Evolutionary conservation across 2,113 vertebrate genomes (phyloP).

Genomic region (Sigmodon hispidus): DNA sequence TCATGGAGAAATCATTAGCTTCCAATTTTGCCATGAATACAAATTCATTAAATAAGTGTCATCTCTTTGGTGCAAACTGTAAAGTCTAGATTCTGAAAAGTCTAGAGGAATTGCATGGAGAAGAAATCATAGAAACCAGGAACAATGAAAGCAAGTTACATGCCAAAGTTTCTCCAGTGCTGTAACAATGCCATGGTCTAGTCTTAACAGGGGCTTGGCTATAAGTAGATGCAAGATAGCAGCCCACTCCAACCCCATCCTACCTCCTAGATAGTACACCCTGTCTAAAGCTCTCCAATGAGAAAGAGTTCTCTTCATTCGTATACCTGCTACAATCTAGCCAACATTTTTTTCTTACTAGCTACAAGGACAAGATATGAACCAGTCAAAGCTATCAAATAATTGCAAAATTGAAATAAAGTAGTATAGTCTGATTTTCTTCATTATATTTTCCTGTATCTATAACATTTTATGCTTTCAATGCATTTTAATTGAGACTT

Average conservation of each 20-base stretch:
- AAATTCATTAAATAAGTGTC: background rate
- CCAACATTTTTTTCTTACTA: background rate
- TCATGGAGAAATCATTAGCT: background rate
- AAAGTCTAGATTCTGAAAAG: slow-evolving; percentile 31
- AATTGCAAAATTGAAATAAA: background rate
- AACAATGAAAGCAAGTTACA: background rate
- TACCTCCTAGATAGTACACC: background rate
- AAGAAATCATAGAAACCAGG: slow-evolving; percentile 10
- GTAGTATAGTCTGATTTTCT: background rate
- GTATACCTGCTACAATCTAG: background rate
- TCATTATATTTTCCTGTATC: background rate
- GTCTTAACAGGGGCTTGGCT: background rate
- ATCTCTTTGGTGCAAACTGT: background rate
- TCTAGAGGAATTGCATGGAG: background rate
- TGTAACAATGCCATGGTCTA: background rate
- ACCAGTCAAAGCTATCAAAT: background rate
- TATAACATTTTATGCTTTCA: background rate
- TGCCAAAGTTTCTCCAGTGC: background rate
- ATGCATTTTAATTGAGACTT: background rate
- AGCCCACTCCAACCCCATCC: background rate
- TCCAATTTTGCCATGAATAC: background rate
- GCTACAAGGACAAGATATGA: background rate
- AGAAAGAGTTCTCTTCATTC: background rate
- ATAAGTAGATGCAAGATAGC: background rate
- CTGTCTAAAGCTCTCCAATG: background rate